Evolutionary conservation across 2,113 vertebrate species (phyloP).

Genomic region (Colius striatus): DNA sequence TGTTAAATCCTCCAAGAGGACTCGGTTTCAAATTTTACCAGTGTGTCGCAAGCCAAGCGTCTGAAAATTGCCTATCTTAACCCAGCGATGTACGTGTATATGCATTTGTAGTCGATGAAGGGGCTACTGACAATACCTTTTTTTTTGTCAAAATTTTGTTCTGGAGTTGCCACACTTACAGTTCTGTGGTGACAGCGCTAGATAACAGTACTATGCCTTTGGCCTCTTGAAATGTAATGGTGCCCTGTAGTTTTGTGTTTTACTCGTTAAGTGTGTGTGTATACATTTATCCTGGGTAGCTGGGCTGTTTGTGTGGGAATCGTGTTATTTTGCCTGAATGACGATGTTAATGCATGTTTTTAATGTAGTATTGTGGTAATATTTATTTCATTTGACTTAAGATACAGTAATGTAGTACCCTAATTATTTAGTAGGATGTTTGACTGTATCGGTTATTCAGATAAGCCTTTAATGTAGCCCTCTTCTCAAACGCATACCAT

Average conservation of each 20-base stretch:
- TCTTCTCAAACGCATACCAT: not conserved
- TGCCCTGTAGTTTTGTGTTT: not conserved
- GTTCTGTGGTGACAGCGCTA: not conserved
- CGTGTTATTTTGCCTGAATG: not conserved
- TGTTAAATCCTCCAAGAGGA: accelerated
- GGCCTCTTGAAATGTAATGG: not conserved
- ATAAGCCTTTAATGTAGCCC: not conserved
- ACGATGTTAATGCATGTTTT: not conserved
- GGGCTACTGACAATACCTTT: not conserved
- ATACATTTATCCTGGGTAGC: not conserved
- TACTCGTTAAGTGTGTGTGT: accelerated
- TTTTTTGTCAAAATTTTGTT: not conserved
- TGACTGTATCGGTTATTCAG: not conserved
- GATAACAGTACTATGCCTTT: not conserved
- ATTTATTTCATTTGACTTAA: not conserved
- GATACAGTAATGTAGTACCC: not conserved
- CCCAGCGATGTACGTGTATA: accelerated
- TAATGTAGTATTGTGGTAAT: not conserved
- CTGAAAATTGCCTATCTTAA: accelerated
- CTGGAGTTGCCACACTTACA: not conserved
- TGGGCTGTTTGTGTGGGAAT: not conserved
- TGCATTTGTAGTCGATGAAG: not conserved
- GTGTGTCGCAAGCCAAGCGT: not conserved
- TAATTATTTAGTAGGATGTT: not conserved
- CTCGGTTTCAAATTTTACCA: not conserved